Evolutionary conservation across 2,888 invertebrate genomes (phyloP).

Genomic region (Leptopterna dolabrata): DNA sequence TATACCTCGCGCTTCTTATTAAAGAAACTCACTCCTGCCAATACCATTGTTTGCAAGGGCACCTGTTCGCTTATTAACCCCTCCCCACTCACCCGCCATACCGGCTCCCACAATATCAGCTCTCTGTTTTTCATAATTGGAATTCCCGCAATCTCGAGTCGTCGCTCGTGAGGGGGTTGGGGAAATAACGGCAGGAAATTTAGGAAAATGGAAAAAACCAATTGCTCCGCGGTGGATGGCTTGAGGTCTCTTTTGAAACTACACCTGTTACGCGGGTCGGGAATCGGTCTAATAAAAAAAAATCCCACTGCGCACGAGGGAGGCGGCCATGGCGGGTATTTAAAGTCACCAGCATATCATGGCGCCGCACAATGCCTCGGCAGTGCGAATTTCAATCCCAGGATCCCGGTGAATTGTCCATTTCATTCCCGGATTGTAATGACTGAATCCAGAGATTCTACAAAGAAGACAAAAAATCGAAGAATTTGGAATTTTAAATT

Average conservation of each 20-base stretch:
- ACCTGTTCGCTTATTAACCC: slow-evolving; percentile 50
- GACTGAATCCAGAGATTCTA: no score
- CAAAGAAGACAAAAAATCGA: no score
- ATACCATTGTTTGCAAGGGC: slow-evolving; percentile 49
- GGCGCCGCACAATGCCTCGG: no score
- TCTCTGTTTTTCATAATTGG: slow-evolving; percentile 37
- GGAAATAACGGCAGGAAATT: background rate
- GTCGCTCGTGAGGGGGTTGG: background rate
- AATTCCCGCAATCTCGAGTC: background rate
- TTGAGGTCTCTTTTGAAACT: background rate
- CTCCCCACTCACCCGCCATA: background rate
- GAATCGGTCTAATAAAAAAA: slow-evolving; percentile 27
- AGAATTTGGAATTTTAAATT: no score
- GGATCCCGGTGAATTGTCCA: no score
- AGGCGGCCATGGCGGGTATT: background rate
- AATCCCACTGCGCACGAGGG: background rate
- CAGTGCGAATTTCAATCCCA: background rate
- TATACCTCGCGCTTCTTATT: slow-evolving; percentile 47
- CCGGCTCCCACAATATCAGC: slow-evolving; percentile 33
- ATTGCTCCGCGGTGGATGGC: background rate
- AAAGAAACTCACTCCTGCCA: slow-evolving; percentile 40
- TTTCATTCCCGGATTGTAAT: no score
- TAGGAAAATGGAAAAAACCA: background rate
- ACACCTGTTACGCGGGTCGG: slow-evolving; percentile 25
- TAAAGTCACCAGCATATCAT: no score